Evolutionary conservation across 2,888 invertebrate genomes (phyloP).

Genomic region (Trilocha varians): DNA sequence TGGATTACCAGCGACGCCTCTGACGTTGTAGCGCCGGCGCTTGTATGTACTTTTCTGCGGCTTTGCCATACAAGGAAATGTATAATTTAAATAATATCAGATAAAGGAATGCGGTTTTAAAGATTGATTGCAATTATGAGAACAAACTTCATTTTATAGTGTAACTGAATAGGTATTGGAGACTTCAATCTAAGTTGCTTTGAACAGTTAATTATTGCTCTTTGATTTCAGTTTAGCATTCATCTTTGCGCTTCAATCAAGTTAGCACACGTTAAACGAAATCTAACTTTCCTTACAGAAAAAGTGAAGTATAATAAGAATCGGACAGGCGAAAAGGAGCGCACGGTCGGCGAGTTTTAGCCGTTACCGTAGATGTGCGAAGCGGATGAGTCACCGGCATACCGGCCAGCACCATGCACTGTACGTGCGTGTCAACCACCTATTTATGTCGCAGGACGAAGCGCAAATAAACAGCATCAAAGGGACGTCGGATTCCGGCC

Average conservation of each 20-base stretch:
- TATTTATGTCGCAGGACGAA: slow-evolving; percentile 70
- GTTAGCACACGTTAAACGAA: slow-evolving; percentile 20
- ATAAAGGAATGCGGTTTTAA: slow-evolving; percentile 21
- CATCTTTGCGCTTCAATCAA: too few species aligned
- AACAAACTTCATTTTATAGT: too few species aligned
- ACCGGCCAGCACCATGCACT: slow-evolving; percentile 56
- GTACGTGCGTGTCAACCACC: slow-evolving; percentile 61
- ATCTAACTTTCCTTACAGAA: slow-evolving; percentile 23
- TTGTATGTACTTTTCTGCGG: slow-evolving; percentile 41
- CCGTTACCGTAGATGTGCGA: slow-evolving; percentile 37
- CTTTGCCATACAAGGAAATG: slow-evolving; percentile 38
- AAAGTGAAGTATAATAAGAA: slow-evolving; percentile 26
- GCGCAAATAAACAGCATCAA: slow-evolving; percentile 72
- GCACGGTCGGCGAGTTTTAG: slow-evolving; percentile 40
- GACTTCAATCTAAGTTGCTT: too few species aligned
- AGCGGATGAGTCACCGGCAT: slow-evolving; percentile 57
- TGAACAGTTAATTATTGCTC: too few species aligned
- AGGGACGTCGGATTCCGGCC: slow-evolving; percentile 60
- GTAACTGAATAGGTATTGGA: too few species aligned
- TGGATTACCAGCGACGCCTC: slow-evolving; percentile 63
- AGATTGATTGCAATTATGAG: too few species aligned
- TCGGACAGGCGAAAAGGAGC: slow-evolving; percentile 40
- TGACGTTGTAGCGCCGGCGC: slow-evolving; percentile 55
- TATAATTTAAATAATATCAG: slow-evolving; percentile 17
- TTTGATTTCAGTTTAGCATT: too few species aligned